Evolutionary conservation across 2,888 invertebrate genomes (phyloP).

Genomic region (Leptopilina syphax): DNA sequence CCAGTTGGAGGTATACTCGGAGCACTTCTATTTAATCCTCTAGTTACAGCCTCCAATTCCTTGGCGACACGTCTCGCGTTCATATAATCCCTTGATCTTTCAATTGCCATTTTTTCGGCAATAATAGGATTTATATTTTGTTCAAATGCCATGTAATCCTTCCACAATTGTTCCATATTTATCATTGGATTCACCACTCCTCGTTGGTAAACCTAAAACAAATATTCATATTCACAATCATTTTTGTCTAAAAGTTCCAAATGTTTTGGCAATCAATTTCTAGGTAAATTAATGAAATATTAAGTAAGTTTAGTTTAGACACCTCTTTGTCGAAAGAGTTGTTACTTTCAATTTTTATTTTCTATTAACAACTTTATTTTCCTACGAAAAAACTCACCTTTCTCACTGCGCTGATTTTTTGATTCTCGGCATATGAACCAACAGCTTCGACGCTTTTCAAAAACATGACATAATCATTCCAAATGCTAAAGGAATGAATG

Average conservation of each 20-base stretch:
- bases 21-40: conserved; percentile 96
- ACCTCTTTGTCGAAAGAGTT: too few relatives aligned
- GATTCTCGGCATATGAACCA: conserved; percentile 99
- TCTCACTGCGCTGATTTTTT: conserved; percentile 98
- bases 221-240: conserved; percentile 8
- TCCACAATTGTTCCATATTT: conserved; percentile 97
- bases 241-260: neutral
- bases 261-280: too few relatives aligned
- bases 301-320: too few relatives aligned
- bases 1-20: conserved; percentile 98
- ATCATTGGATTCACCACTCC: conserved; percentile 98
- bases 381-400: conserved; percentile 80
- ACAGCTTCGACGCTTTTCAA: conserved; percentile 97
- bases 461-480: conserved; percentile 98
- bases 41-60: conserved; percentile 95
- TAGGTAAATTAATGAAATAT: too few relatives aligned
- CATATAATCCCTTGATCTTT: conserved; percentile 97
- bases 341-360: too few relatives aligned
- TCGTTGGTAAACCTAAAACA: conserved; percentile 91
- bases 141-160: conserved; percentile 98
- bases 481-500: conserved; percentile 96
- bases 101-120: conserved; percentile 98
- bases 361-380: too few relatives aligned
- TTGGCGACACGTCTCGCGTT: conserved; percentile 97
- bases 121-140: conserved; percentile 92